Conservation (phyloP, 1,140 invertebrate species). For the Drosophila ananassae region DNA sequence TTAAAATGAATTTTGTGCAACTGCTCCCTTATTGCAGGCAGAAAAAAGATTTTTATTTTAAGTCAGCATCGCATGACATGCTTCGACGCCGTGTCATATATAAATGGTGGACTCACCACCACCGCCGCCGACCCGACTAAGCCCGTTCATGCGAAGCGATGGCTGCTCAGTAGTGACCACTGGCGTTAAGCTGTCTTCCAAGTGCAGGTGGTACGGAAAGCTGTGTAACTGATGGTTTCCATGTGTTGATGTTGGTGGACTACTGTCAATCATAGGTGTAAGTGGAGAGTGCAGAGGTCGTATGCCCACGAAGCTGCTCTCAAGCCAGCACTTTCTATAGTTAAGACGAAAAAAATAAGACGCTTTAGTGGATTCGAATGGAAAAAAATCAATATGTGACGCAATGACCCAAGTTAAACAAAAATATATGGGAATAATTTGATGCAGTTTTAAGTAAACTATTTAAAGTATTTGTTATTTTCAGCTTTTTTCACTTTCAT, state of each 20-base stretch:
- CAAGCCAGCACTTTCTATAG: slow-evolving; percentile 90
- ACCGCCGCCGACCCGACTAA: slow-evolving; percentile 76
- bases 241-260: slow-evolving; percentile 32
- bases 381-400: not conserved
- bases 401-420: no score
- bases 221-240: slow-evolving; percentile 22
- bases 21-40: not conserved
- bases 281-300: slow-evolving; percentile 93
- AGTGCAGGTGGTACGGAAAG: slow-evolving; percentile 34
- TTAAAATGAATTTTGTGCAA: not conserved
- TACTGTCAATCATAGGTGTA: slow-evolving; percentile 88
- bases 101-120: slow-evolving; percentile 83
- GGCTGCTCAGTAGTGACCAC: slow-evolving; percentile 45
- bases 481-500: no score
- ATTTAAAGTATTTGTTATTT: no score
- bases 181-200: slow-evolving; percentile 34
- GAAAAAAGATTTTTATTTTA: not conserved
- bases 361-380: not conserved
- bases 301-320: slow-evolving; percentile 94
- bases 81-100: slow-evolving; percentile 46
- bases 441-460: no score
- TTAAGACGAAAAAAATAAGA: not conserved
- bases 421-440: no score
- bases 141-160: slow-evolving; percentile 75
- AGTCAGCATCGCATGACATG: not conserved